Conservation (phyloP, 2,888 invertebrate species). For the Himalopsyche anomala region DNA sequence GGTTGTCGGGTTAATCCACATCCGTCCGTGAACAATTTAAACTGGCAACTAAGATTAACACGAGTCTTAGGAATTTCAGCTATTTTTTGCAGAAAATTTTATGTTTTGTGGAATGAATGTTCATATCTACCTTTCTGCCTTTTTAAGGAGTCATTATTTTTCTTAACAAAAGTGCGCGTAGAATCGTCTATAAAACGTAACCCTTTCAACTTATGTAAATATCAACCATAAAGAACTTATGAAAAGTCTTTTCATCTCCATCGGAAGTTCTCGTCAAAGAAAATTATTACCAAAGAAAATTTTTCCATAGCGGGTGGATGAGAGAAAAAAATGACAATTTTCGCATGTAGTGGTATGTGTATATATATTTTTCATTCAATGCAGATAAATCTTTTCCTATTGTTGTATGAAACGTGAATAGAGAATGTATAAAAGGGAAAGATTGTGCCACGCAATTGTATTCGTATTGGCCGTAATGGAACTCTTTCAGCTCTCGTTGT, state of each 20-base stretch:
- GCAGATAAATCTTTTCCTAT: constrained; percentile 66
- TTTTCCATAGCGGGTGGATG: constrained; percentile 18
- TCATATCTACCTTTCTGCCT: neutral
- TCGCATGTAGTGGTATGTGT: constrained; percentile 44
- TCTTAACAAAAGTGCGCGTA: neutral
- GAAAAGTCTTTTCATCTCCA: constrained; percentile 43
- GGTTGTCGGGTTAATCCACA: too few species aligned
- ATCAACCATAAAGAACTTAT: constrained; percentile 31
- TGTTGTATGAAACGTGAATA: constrained; percentile 66
- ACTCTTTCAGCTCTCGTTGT: constrained; percentile 65
- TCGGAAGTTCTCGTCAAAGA: constrained; percentile 44
- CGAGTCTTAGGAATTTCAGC: too few species aligned
- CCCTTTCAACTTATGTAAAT: constrained; percentile 43
- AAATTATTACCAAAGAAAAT: constrained; percentile 37
- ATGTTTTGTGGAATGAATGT: too few species aligned
- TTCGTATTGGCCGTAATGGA: constrained; percentile 66
- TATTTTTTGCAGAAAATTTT: too few species aligned
- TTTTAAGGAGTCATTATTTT: constrained; percentile 14
- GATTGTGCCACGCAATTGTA: constrained; percentile 66
- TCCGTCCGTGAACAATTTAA: too few species aligned
- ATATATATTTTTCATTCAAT: constrained; percentile 65
- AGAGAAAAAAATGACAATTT: constrained; percentile 62
- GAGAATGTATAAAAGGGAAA: constrained; percentile 66
- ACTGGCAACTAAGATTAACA: too few species aligned
- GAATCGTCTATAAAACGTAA: constrained; percentile 33